Percentiles rank a stretch among this genome's conserved stretches.
Conservation (phyloP, 2,888 invertebrate genomes). For the Eupithecia centaureata region DNA sequence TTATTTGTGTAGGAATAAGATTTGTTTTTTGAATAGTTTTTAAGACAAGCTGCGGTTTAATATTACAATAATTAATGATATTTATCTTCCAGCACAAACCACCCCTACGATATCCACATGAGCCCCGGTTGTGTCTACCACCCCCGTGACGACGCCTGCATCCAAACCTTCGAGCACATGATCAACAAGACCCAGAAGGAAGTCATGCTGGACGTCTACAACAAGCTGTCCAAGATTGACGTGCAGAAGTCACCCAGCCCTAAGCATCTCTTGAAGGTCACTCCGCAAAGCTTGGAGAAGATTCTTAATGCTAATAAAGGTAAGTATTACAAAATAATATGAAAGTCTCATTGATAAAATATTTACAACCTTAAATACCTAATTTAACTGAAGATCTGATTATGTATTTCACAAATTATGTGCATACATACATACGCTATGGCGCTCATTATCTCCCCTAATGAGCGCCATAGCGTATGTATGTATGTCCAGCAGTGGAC, state of each 20-base stretch:
- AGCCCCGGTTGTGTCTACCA: slow-evolving; percentile 75
- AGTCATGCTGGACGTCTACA: slow-evolving; percentile 79
- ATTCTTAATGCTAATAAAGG: slow-evolving; percentile 73
- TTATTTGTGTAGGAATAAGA: background rate
- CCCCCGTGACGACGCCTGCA: slow-evolving; percentile 65
- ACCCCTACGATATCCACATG: slow-evolving; percentile 68
- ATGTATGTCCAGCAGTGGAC: too few species aligned
- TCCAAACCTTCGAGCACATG: slow-evolving; percentile 77
- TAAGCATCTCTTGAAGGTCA: slow-evolving; percentile 72
- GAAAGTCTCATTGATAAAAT: too few species aligned
- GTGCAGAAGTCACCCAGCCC: slow-evolving; percentile 74
- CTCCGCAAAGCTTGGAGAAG: slow-evolving; percentile 79
- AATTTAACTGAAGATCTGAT: too few species aligned
- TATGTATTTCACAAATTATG: too few species aligned
- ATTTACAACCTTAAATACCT: too few species aligned
- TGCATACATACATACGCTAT: too few species aligned
- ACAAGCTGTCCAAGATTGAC: slow-evolving; percentile 74
- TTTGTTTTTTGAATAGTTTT: slow-evolving; percentile 43
- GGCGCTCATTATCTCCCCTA: too few species aligned
- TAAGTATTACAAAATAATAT: too few species aligned
- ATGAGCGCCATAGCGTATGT: too few species aligned
- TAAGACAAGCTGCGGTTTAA: too few species aligned
- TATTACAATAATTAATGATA: too few species aligned
- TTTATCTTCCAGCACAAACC: slow-evolving; percentile 53
- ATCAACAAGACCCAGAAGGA: slow-evolving; percentile 81